Percentiles rank a stretch among this genome's conserved stretches.
Evolutionary conservation across 92 coral and sea anemone genomes (phyloP).

Genomic region (Umimayanthus kanabou): DNA sequence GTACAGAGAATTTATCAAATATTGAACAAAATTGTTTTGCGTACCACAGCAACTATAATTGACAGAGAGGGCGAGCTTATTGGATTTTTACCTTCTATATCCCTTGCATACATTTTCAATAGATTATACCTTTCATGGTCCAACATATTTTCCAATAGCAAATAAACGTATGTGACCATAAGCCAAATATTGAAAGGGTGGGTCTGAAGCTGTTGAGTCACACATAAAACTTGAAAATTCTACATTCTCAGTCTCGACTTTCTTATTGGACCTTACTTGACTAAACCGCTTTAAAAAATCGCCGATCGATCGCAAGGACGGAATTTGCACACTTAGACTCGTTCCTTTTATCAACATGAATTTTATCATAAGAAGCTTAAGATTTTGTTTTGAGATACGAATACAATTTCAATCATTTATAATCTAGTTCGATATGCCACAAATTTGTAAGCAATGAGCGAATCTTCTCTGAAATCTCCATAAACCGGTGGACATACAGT

Average conservation of each 20-base stretch:
- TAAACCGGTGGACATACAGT: no score
- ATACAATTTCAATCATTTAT: no score
- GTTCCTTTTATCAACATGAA: neutral
- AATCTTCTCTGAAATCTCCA: no score
- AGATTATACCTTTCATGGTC: neutral
- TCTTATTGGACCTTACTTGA: no score
- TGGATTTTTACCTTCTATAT: no score
- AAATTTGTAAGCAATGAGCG: no score
- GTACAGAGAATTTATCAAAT: neutral
- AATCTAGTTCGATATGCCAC: neutral
- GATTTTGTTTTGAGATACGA: neutral
- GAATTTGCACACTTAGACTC: neutral
- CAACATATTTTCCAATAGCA: neutral
- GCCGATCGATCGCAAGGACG: neutral
- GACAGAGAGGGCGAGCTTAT: neutral
- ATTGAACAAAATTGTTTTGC: neutral
- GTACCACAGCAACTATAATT: neutral
- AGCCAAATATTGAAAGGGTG: neutral
- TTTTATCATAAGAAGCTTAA: neutral
- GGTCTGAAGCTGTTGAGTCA: neutral
- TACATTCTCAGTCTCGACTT: no score
- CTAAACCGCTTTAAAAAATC: no score
- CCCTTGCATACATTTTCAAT: neutral
- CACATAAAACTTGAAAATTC: no score
- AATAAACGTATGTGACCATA: neutral